Conservation (phyloP, 30 jellyfish, hydroid and myxozoan species). For the Chrysaora quinquecirrha region DNA sequence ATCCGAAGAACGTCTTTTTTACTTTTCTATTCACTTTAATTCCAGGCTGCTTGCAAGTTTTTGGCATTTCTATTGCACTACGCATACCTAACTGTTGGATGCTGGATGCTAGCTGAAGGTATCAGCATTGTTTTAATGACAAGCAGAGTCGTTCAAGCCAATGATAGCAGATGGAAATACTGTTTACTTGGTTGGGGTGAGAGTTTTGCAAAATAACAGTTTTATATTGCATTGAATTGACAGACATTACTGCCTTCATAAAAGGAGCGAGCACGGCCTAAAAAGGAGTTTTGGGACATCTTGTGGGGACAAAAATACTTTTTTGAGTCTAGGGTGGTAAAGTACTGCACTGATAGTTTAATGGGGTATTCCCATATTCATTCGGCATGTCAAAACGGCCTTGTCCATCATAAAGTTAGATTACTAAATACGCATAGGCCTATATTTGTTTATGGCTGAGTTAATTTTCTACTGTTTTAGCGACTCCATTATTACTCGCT, state of each 20-base stretch:
- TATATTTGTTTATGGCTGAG: too few relatives aligned
- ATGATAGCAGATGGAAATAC: slow-evolving; percentile 21
- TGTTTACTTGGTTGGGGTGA: slow-evolving; percentile 67
- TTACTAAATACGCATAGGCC: too few relatives aligned
- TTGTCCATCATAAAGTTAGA: too few relatives aligned
- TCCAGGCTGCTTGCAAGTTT: slow-evolving; percentile 51
- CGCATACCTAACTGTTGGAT: slow-evolving; percentile 45
- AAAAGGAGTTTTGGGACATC: not conserved
- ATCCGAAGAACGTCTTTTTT: too few relatives aligned
- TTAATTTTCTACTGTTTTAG: too few relatives aligned
- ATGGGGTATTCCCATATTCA: too few relatives aligned
- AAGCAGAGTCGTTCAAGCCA: slow-evolving; percentile 7
- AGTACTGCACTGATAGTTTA: not conserved
- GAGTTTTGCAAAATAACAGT: not conserved
- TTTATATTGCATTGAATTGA: not conserved
- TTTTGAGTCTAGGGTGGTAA: not conserved
- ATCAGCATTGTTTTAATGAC: slow-evolving; percentile 35
- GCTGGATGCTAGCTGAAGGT: slow-evolving; percentile 81
- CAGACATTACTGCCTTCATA: not conserved
- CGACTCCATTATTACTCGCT: slow-evolving; percentile 55
- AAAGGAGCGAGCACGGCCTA: too few relatives aligned
- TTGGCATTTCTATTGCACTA: slow-evolving; percentile 55
- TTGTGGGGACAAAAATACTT: not conserved
- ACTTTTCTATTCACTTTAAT: too few relatives aligned
- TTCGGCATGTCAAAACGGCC: too few relatives aligned